Evolutionary conservation across 1,140 invertebrate species (phyloP).

Genomic region (Vanessa atalanta): DNA sequence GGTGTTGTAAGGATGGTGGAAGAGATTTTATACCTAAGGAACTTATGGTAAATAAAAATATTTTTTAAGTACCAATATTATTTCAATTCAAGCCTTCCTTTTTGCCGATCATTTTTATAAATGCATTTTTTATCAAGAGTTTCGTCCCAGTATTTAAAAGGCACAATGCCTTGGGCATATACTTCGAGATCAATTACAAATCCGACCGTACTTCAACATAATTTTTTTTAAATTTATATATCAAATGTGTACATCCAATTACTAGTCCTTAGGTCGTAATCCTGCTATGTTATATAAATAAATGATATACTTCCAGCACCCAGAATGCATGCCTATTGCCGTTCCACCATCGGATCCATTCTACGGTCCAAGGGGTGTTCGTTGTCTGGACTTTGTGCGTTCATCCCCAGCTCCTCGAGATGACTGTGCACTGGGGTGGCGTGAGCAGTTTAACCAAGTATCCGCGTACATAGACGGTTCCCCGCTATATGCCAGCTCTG

Average conservation of each 20-base stretch:
- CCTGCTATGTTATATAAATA: too few species aligned
- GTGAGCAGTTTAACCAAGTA: slow-evolving; percentile 90
- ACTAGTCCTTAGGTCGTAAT: too few species aligned
- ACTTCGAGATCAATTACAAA: too few species aligned
- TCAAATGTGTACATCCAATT: too few species aligned
- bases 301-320: slow-evolving; percentile 81
- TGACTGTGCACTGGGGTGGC: slow-evolving; percentile 86
- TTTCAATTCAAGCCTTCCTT: too few species aligned
- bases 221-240: too few species aligned
- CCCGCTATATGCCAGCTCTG: slow-evolving; percentile 93
- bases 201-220: too few species aligned
- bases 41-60: slow-evolving; percentile 78
- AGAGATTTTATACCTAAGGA: slow-evolving; percentile 82
- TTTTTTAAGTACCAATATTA: background rate
- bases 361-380: slow-evolving; percentile 84
- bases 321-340: slow-evolving; percentile 90
- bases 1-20: slow-evolving; percentile 87
- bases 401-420: slow-evolving; percentile 86
- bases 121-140: background rate
- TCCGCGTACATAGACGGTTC: slow-evolving; percentile 96
- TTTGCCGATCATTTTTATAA: background rate
- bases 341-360: slow-evolving; percentile 88
- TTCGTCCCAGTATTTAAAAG: too few species aligned
- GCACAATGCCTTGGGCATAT: too few species aligned
- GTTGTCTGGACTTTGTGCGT: slow-evolving; percentile 88